These are phyloP conservation scores for Urocyon cinereoargenteus DNA, from an alignment of 2,797 vertebrate species.

Conservation along the genomic window DNA sequence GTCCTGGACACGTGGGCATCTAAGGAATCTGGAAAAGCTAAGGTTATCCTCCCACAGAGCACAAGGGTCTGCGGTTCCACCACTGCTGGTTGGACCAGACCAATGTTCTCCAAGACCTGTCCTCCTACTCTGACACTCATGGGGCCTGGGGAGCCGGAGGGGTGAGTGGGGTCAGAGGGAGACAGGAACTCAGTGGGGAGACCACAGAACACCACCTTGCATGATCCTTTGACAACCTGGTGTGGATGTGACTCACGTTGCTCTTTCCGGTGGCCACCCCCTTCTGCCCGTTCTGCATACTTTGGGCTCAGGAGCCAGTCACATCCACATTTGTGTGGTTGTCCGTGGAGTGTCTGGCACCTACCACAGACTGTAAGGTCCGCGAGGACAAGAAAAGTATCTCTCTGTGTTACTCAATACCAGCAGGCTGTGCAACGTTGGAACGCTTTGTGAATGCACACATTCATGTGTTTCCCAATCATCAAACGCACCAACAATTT, in stretches of 20 bases:
- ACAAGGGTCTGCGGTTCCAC: not conserved
- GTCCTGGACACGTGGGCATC: not conserved
- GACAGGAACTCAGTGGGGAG: not conserved
- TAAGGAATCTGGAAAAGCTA: not conserved
- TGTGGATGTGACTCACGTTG: not conserved
- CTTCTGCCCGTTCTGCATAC: not conserved
- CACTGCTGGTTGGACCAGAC: not conserved
- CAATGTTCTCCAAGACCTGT: not conserved
- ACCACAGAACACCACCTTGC: not conserved
- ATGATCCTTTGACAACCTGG: not conserved
- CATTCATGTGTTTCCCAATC: not conserved
- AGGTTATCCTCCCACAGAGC: not conserved
- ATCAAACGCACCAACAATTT: not conserved
- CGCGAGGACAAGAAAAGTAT: not conserved
- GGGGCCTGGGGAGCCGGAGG: no score
- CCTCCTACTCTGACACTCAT: not conserved
- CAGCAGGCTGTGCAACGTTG: rapidly evolving
- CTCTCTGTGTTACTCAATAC: not conserved
- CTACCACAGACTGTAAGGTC: not conserved
- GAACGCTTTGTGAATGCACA: no score
- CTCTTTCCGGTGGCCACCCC: not conserved
- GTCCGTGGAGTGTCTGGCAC: not conserved
- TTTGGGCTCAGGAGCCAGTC: not conserved
- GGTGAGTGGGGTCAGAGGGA: not conserved
- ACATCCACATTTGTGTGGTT: not conserved